Evolutionary conservation across 2,113 vertebrate species (phyloP), one percentile per base, ranked within the genome.

Genomic region (Chroicocephalus ridibundus): DNA sequence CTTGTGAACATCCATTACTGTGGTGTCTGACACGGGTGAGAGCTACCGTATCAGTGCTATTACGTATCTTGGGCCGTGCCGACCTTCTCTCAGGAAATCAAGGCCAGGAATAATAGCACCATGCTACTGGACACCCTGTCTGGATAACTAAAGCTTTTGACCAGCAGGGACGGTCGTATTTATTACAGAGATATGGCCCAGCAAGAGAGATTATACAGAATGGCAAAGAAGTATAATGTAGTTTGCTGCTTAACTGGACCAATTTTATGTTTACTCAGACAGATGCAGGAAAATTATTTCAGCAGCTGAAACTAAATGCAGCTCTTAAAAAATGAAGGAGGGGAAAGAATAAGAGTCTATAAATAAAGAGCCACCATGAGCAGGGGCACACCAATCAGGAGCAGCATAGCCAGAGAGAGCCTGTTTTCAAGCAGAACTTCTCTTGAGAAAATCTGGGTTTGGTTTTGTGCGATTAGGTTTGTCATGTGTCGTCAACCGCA

Each of bases 401-500:
- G 88, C 88, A 95, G 82, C 46, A 86, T 86, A 94, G 84, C n/a
- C 65, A 97, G 96, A 92, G 90, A 88, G 91, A 96, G 84, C 88
- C 76, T 94, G 94, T 95, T 97, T 94, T 95, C 79, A 96, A 96
- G 95, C 97, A 98, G 96, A 98, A 97, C 96, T 96, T 98, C 97
- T 98, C 97, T 97, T 97, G 85, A 98, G 94, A 98, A 98, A 98
- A 98, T 98, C 98, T 97, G 97, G 98, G 98, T 98, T 98, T 98
- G 98, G 98, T 99, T 99, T 99, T 98, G 98, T 99, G 98, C 98
- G 98, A 98, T 99, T 99, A 98, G 98, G 98, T 98, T 98, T 98
- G 98, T 99, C 99, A 99, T 99, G 99, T 99, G 99, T 99, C 99
- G 98, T 99, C 99, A 99, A 99, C 99, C 99, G 98, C 99, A 99